Evolutionary conservation across 2,797 vertebrate species (phyloP).

Genomic region (Urosaurus nigricauda): DNA sequence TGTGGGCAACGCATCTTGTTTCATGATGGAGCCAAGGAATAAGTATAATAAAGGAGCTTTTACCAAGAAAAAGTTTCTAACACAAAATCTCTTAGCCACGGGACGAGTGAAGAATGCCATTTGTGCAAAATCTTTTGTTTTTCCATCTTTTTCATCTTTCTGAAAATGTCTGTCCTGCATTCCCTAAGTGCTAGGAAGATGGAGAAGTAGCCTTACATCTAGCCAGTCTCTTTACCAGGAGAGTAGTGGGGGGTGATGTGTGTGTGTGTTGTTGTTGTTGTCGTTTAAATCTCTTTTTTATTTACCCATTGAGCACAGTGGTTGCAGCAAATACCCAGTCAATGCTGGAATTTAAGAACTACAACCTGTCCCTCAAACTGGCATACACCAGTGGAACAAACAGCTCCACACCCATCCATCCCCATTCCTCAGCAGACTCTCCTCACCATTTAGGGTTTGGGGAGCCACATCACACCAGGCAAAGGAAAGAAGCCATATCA

Average conservation of each 20-base stretch:
- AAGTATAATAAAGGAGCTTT: not conserved
- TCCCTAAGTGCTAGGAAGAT: not conserved
- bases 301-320: not conserved
- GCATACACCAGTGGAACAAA: not conserved
- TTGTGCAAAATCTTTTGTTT: not conserved
- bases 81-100: not conserved
- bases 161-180: not conserved
- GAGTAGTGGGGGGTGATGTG: not conserved
- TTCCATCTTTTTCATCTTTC: not conserved
- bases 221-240: not conserved
- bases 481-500: not conserved
- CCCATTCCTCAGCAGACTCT: not conserved
- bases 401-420: too few relatives aligned
- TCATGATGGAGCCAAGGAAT: not conserved
- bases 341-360: not conserved
- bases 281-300: not conserved
- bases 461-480: not conserved
- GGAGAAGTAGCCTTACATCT: not conserved
- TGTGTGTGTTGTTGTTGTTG: too few relatives aligned
- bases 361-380: not conserved
- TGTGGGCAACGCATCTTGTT: not conserved
- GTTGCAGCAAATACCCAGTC: too few relatives aligned
- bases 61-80: not conserved
- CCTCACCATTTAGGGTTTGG: not conserved
- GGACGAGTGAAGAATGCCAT: not conserved